phyloP scores from a whole-genome alignment of 2,888 invertebrate species.

The Leptarthrus brevirostris region DNA sequence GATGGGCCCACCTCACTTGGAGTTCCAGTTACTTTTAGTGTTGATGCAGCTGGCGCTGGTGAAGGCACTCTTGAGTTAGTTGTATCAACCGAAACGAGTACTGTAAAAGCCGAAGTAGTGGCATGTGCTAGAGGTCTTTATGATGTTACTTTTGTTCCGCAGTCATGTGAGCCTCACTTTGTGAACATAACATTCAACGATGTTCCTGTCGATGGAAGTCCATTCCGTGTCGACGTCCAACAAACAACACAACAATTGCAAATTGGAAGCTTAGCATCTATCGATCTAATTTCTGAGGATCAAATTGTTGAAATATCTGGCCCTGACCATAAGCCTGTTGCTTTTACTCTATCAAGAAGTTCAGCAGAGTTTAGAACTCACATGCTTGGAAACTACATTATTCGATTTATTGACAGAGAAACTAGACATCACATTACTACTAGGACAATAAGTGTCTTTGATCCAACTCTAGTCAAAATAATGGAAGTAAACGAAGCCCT shows the following conservation, averaged over 20 bases:
- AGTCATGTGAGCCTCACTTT: constrained; percentile 88
- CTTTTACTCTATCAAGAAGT: constrained; percentile 72
- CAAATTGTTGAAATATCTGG: constrained; percentile 76
- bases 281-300: constrained; percentile 73
- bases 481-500: constrained; percentile 81
- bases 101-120: constrained; percentile 88
- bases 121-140: constrained; percentile 91
- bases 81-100: constrained; percentile 88
- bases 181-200: constrained; percentile 96
- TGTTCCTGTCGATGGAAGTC: constrained; percentile 89
- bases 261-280: constrained; percentile 71
- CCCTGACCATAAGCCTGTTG: constrained; percentile 73
- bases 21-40: constrained; percentile 90
- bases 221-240: constrained; percentile 83
- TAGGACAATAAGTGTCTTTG: constrained; percentile 81
- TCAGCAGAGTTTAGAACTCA: constrained; percentile 82
- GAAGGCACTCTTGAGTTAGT: constrained; percentile 93
- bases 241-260: constrained; percentile 81
- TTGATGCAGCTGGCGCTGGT: constrained; percentile 94
- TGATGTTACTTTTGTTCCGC: constrained; percentile 92
- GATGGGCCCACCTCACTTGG: constrained; percentile 71
- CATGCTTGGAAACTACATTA: constrained; percentile 79
- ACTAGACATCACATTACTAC: constrained; percentile 73
- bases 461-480: constrained; percentile 79
- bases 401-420: constrained; percentile 74